Percentiles rank a stretch among this genome's conserved stretches.
These are phyloP conservation scores for Folsomia manolachei DNA, from an alignment of 2,888 invertebrate species.

Conservation along the genomic window DNA sequence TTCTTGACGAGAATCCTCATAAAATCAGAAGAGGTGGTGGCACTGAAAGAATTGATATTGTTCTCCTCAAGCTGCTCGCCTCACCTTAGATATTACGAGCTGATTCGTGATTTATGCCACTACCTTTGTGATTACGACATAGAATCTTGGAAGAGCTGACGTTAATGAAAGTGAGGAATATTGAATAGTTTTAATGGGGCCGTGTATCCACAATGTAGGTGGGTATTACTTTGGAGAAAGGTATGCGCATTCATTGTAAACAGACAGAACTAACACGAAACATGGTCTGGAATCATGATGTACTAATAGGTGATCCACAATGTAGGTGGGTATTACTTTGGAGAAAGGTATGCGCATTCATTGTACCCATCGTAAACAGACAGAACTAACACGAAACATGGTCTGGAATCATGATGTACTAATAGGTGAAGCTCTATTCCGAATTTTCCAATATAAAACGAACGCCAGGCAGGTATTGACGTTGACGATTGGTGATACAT, in stretches of 20 bases:
- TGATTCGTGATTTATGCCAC: slow-evolving; percentile 7
- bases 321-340: background rate
- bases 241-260: background rate
- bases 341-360: slow-evolving; percentile 4
- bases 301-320: too few relatives aligned
- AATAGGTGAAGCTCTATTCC: background rate
- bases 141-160: background rate
- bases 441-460: background rate
- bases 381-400: background rate
- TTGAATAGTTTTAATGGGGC: slow-evolving; percentile 2
- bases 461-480: slow-evolving; percentile 16
- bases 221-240: background rate
- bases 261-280: too few relatives aligned
- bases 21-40: background rate
- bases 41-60: background rate
- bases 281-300: too few relatives aligned
- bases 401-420: too few relatives aligned
- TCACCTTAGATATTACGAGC: background rate
- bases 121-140: slow-evolving; percentile 7
- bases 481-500: slow-evolving; percentile 7
- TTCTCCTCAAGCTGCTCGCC: background rate
- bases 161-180: background rate
- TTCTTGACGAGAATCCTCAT: background rate
- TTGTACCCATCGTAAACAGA: slow-evolving; percentile 1
- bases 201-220: background rate